Conservation (phyloP, 2,113 vertebrate species). For the Ibidorhyncha struthersii region DNA sequence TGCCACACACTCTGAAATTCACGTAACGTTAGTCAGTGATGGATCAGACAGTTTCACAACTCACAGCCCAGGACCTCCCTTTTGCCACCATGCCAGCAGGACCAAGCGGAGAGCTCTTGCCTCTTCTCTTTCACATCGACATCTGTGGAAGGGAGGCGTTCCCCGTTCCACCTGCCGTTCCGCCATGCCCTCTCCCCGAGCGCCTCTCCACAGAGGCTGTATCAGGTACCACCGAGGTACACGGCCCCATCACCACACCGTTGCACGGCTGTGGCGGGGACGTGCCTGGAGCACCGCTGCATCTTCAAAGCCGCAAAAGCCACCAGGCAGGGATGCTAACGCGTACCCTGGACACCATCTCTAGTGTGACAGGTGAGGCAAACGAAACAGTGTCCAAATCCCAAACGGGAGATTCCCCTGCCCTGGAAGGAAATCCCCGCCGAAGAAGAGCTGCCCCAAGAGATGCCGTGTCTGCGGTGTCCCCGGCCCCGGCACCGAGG, state of each 20-base stretch:
- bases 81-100: background rate
- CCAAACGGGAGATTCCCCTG: background rate
- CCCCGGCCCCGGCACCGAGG: background rate
- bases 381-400: background rate
- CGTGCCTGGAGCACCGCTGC: background rate
- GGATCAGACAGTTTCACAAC: background rate
- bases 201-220: background rate
- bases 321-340: accelerated
- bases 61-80: background rate
- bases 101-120: accelerated
- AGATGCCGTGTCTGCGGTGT: background rate
- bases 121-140: background rate
- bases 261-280: background rate
- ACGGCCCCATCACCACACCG: accelerated
- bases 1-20: background rate
- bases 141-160: accelerated
- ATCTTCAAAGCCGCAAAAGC: background rate
- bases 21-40: background rate
- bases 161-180: background rate
- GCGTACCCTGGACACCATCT: background rate
- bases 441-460: background rate
- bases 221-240: accelerated
- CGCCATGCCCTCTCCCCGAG: background rate
- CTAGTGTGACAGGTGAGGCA: background rate
- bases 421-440: background rate